Evolutionary conservation across 1,140 invertebrate species (phyloP), one percentile per base, ranked within the genome.

Genomic region (Zaprionus kolodkinae): DNA sequence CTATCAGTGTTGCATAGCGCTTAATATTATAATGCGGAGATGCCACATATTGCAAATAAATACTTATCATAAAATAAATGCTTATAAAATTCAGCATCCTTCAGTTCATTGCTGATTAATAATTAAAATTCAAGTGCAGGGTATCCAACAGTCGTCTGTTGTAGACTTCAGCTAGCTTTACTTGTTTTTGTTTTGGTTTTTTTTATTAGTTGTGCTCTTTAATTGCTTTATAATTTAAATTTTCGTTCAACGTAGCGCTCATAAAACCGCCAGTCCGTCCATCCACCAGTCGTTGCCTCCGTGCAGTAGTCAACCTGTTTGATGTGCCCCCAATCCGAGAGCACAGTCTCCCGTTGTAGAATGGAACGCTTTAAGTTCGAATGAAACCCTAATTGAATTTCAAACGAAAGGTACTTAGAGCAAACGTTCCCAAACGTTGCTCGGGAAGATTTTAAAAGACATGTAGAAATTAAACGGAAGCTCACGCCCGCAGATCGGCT

Each of bases 151-250:
- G 35, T 52, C 52, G 43, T 36, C 25, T 38, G 67, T 38, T 56
- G 54, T 59, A 11, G 38, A 15, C 10, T 33, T 5, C 25, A 55
- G 55, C 6, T 63, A 45, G 52, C 6, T 33, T 9, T 21, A 38
- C 3, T 15, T 45, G 27, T 60, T 54, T 3, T 50, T 68, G 11
- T 48, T 40, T 38, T 38, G 12, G 17, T 33, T 38, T 50, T 21
- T 21, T 35, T 54, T 72, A 27, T 75, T 64, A 71, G 33, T 43
- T 66, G 61, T 75, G 67, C 72, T 62, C 64, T 78, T 88, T 88
- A 88, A 86, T 79, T 79, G 73, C 82, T 81, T 75, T 73, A 85
- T 84, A 85, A 85, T 85, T 85, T 81, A 72, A 78, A 86, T 86
- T 85, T 85, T 86, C 74, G 77, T 77, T 83, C 40, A 85, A 60